A percentile compares a stretch with the other conserved stretches of the same genome.
phyloP scores from a whole-genome alignment of 2,113 vertebrate genomes.

The Nycticryphes semicollaris region DNA sequence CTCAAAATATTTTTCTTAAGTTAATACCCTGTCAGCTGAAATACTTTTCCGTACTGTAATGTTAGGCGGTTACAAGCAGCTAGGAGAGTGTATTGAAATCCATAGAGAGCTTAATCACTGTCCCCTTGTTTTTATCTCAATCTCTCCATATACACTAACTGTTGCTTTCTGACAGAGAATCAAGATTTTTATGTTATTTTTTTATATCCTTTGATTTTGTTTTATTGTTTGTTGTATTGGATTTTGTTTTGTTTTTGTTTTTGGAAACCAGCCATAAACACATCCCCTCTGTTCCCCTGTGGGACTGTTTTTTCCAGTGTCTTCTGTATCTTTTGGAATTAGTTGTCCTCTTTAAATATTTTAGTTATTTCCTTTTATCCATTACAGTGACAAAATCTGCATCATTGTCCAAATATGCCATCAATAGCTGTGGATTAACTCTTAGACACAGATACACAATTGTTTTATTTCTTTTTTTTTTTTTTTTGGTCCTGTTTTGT shows the following conservation, averaged over 20 bases:
- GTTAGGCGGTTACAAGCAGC: not conserved
- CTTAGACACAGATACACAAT: not conserved
- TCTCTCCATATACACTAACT: not conserved
- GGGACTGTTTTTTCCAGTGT: not conserved
- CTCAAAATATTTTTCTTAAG: not conserved
- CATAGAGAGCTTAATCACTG: accelerated
- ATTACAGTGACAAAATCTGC: not conserved
- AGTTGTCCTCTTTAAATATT: not conserved
- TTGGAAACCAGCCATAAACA: not conserved
- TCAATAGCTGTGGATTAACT: not conserved
- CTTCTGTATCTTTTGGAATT: not conserved
- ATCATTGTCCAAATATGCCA: not conserved
- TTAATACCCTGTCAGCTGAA: not conserved
- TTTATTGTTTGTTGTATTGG: not conserved
- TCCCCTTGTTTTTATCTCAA: not conserved
- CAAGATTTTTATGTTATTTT: not conserved
- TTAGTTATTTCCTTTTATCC: not conserved
- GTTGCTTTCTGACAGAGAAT: not conserved
- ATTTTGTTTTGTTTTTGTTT: not conserved
- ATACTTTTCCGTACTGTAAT: not conserved
- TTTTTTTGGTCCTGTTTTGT: not conserved
- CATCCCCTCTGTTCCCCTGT: accelerated
- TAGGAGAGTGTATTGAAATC: not conserved
- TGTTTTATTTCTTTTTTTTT: not conserved
- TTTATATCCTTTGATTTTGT: not conserved